Percentiles rank a stretch among this genome's conserved stretches.
Conservation (phyloP, 2,888 invertebrate species). For the Dicranocentrus wangi region DNA sequence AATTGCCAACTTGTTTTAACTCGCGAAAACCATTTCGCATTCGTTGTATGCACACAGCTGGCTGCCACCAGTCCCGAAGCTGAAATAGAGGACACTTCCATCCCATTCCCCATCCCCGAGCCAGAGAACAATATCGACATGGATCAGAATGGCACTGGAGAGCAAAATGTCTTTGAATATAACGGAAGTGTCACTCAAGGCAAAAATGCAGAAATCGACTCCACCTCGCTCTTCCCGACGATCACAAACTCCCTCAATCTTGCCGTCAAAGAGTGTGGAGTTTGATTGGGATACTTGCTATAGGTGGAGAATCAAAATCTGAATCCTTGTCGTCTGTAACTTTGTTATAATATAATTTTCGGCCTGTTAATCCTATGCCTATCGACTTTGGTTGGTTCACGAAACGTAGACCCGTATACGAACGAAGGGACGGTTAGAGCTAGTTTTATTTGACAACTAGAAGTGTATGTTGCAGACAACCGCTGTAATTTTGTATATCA, state of each 20-base stretch:
- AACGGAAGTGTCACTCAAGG: conserved; percentile 18
- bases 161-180: not conserved
- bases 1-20: not conserved
- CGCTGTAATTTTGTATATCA: no score
- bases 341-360: no score
- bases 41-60: conserved; percentile 27
- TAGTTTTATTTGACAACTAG: no score
- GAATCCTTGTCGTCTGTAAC: no score
- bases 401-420: no score
- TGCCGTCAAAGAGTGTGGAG: conserved; percentile 47
- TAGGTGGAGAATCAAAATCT: no score
- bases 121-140: not conserved
- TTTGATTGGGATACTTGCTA: conserved; percentile 3
- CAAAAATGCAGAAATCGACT: conserved; percentile 42
- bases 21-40: not conserved
- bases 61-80: conserved; percentile 48
- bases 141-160: not conserved
- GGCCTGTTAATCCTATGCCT: no score
- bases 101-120: not conserved
- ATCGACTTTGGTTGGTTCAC: no score
- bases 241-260: conserved; percentile 40
- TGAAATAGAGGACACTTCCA: conserved; percentile 29
- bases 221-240: conserved; percentile 37
- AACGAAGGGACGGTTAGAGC: no score
- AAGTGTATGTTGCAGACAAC: no score